These are phyloP conservation scores for Camelus bactrianus DNA, from an alignment of 2,113 vertebrate genomes.

Conservation along the genomic window DNA sequence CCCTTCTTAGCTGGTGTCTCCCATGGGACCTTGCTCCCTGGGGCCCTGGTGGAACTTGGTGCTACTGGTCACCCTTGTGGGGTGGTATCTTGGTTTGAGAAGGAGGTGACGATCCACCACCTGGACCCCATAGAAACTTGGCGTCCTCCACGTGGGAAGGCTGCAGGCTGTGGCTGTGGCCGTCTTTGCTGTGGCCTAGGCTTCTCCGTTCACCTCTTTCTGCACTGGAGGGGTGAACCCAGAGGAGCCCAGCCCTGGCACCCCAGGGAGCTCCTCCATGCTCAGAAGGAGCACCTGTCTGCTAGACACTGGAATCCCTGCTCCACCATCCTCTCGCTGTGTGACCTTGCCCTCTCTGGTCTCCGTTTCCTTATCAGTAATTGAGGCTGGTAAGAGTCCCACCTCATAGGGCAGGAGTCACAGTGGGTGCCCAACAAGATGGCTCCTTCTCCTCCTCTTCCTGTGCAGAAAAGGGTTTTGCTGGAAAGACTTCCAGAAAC, in stretches of 20 bases:
- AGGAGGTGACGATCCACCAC: background rate
- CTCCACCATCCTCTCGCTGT: background rate
- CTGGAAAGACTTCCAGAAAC: background rate
- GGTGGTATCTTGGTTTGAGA: background rate
- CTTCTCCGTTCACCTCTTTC: background rate
- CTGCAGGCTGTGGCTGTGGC: background rate
- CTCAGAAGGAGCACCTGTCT: background rate
- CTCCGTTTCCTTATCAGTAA: background rate
- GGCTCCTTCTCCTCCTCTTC: background rate
- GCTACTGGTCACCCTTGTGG: background rate
- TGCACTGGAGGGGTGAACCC: background rate
- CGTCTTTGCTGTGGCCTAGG: too few relatives aligned
- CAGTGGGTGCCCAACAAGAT: background rate
- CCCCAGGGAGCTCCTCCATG: background rate
- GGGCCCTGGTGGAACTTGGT: background rate
- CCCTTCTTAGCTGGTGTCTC: background rate
- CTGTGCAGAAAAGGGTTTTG: background rate
- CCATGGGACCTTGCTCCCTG: background rate
- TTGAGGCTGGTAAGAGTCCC: background rate
- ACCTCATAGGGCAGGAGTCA: background rate
- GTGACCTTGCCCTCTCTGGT: background rate
- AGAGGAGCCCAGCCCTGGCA: background rate
- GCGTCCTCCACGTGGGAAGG: rapidly evolving
- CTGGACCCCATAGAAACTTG: rapidly evolving
- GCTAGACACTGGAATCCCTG: background rate